Percentiles rank a stretch among this genome's conserved stretches.
Evolutionary conservation across 2,113 vertebrate species (phyloP).

Genomic region (Heliornis fulica): DNA sequence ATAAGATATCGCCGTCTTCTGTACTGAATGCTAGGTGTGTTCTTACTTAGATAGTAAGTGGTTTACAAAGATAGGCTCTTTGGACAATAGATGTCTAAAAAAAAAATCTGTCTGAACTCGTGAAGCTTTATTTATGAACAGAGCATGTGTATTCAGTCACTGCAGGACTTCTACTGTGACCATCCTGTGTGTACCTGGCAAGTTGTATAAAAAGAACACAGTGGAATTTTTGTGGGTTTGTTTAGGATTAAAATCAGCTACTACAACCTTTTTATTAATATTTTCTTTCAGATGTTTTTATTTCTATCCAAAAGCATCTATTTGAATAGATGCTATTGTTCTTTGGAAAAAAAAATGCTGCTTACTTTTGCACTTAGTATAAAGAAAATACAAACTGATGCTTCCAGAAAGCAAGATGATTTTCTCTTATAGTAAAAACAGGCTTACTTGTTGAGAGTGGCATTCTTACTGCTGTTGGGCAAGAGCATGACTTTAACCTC

Average conservation of each 20-base stretch:
- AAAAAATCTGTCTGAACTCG: neutral
- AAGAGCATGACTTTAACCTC: neutral
- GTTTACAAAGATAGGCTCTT: neutral
- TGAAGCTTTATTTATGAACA: neutral
- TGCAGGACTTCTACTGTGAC: neutral
- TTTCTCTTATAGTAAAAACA: neutral
- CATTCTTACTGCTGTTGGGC: neutral
- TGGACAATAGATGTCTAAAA: neutral
- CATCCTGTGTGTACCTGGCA: neutral
- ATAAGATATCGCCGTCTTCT: neutral
- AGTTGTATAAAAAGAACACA: neutral
- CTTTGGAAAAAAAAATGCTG: neutral
- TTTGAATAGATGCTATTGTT: neutral
- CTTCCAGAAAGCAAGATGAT: neutral
- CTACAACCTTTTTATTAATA: neutral
- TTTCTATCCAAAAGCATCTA: neutral
- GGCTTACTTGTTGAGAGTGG: neutral
- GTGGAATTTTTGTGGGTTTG: neutral
- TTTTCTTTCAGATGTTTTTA: neutral
- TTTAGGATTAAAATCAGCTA: neutral
- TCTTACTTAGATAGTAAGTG: neutral
- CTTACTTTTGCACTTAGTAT: neutral
- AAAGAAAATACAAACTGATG: neutral
- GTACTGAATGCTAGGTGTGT: neutral
- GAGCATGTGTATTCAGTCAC: neutral